Evolutionary conservation across 2,113 vertebrate genomes (phyloP).

Genomic region (Corvus moneduloides): DNA sequence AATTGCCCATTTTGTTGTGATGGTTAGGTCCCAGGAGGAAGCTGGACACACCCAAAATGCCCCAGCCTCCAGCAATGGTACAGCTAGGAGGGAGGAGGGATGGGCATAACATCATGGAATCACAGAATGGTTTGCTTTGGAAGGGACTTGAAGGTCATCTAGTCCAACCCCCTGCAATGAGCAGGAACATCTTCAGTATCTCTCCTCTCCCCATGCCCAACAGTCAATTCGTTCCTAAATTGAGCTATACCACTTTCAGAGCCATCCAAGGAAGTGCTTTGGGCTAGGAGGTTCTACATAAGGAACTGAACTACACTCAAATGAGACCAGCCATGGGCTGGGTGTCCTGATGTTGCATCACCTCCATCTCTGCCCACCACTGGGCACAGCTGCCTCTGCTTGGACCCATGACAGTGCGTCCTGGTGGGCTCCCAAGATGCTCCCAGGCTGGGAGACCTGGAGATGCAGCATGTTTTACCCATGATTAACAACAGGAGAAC

Average conservation of each 20-base stretch:
- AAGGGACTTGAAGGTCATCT: background rate
- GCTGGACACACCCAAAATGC: background rate
- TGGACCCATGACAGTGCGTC: background rate
- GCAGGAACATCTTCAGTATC: background rate
- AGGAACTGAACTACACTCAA: background rate
- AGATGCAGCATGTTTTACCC: background rate
- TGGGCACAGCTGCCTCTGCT: background rate
- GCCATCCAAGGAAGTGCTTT: background rate
- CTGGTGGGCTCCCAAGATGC: background rate
- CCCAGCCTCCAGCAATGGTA: background rate
- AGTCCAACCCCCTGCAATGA: background rate
- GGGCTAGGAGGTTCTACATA: fast-evolving
- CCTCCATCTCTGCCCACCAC: background rate
- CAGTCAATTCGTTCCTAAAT: background rate
- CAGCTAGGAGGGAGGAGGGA: background rate
- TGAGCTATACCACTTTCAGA: background rate
- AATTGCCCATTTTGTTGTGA: background rate
- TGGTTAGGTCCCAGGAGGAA: background rate
- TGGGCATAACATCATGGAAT: background rate
- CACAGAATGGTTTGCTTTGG: background rate
- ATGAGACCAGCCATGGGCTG: background rate
- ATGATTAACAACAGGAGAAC: background rate
- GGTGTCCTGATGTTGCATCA: background rate
- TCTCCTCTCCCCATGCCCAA: background rate
- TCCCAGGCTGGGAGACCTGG: background rate